phyloP scores from a whole-genome alignment of 2,888 invertebrate species.

The Trisateles emortualis region DNA sequence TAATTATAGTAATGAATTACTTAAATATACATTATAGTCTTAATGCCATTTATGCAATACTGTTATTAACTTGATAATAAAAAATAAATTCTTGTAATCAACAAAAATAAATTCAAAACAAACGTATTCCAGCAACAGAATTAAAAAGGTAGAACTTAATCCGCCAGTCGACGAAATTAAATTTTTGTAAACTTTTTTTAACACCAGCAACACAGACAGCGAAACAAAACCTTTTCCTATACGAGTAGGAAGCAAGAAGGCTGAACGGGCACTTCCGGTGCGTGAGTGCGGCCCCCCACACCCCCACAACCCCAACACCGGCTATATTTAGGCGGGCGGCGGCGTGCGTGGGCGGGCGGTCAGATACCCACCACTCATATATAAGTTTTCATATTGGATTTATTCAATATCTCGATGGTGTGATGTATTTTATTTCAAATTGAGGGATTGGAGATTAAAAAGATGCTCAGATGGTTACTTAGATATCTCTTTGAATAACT shows the following conservation, averaged over 20 bases:
- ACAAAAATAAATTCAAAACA: too few species aligned
- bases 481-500: too few species aligned
- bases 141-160: too few species aligned
- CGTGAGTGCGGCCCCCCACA: conserved; percentile 53
- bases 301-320: too few species aligned
- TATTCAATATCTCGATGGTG: conserved; percentile 46
- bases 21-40: too few species aligned
- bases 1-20: too few species aligned
- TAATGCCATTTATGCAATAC: too few species aligned
- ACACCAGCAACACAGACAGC: conserved; percentile 23
- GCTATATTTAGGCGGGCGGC: conserved; percentile 54
- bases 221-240: conserved; percentile 44
- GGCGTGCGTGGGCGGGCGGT: conserved; percentile 41
- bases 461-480: too few species aligned
- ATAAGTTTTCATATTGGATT: conserved; percentile 54
- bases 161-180: too few species aligned
- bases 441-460: not conserved
- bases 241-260: conserved; percentile 59
- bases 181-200: conserved; percentile 1
- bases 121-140: too few species aligned
- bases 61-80: too few species aligned
- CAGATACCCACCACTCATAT: conserved; percentile 55
- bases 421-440: conserved; percentile 13
- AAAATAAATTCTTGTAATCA: too few species aligned
- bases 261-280: conserved; percentile 66